Evolutionary conservation across 2,888 invertebrate species (phyloP).

Genomic region (Megamerina dolium): DNA sequence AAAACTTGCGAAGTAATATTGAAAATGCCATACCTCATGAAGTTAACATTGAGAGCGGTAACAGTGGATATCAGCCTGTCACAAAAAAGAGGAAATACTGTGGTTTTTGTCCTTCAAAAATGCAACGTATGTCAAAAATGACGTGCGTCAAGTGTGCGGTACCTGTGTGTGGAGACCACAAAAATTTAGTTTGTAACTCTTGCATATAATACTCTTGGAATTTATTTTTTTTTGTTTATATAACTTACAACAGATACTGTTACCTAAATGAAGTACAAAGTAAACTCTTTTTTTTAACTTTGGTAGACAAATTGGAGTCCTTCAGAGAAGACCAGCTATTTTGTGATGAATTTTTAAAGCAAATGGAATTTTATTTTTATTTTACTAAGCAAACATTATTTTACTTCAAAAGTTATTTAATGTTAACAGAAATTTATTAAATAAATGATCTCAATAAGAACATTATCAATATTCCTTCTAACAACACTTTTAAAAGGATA

Average conservation of each 20-base stretch:
- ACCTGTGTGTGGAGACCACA: background rate
- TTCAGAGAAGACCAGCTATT: background rate
- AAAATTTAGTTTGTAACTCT: background rate
- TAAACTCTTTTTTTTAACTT: background rate
- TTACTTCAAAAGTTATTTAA: background rate
- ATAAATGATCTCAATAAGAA: background rate
- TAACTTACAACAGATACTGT: no score
- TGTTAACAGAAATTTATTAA: background rate
- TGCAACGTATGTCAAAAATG: constrained; percentile 12
- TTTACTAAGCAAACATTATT: background rate
- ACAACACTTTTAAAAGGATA: background rate
- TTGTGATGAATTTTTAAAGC: background rate
- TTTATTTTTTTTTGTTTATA: no score
- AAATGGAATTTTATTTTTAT: background rate
- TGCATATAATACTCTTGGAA: background rate
- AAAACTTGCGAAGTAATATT: constrained; percentile 1
- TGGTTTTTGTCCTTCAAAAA: constrained; percentile 12
- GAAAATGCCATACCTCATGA: background rate
- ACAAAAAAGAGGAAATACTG: constrained; percentile 12
- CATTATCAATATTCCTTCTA: background rate
- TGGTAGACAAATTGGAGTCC: background rate
- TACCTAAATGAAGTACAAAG: background rate
- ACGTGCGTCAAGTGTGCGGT: background rate
- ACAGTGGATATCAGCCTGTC: background rate
- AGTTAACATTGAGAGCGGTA: constrained; percentile 1